A percentile compares a stretch with the other conserved stretches of the same genome.
Evolutionary conservation across 2,888 invertebrate genomes (phyloP).

Genomic region (Piscicola geometra): DNA sequence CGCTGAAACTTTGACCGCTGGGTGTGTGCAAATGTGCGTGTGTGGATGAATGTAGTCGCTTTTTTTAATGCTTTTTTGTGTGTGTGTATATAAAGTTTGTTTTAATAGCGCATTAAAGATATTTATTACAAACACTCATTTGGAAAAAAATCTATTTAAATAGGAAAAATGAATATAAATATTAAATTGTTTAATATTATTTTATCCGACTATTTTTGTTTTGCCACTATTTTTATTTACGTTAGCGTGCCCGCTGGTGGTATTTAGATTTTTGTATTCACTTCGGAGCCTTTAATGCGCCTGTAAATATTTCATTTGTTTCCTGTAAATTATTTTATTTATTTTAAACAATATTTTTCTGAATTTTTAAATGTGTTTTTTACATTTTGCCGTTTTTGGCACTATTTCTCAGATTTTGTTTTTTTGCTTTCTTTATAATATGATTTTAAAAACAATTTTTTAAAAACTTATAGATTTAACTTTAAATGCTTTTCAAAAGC

Average conservation of each 20-base stretch:
- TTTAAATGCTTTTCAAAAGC: too few species aligned
- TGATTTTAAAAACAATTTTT: too few species aligned
- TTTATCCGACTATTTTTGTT: neutral
- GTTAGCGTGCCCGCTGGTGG: neutral
- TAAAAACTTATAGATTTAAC: too few species aligned
- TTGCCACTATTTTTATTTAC: neutral
- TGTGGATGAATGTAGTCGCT: neutral
- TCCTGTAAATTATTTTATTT: neutral
- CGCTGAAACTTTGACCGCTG: neutral
- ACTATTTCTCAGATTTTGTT: too few species aligned
- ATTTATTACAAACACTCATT: neutral
- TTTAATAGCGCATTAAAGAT: too few species aligned
- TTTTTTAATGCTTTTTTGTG: neutral
- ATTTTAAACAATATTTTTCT: neutral
- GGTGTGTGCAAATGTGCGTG: neutral
- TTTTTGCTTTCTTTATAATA: too few species aligned
- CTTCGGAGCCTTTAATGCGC: neutral
- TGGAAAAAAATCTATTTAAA: neutral
- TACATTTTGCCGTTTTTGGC: too few species aligned
- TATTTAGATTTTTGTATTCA: neutral
- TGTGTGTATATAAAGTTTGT: slow-evolving; percentile 10
- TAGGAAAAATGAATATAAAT: too few species aligned
- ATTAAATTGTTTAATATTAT: too few species aligned
- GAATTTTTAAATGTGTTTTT: neutral
- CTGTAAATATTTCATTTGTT: neutral